A percentile compares a stretch with the other conserved stretches of the same genome.
Evolutionary conservation across 1,140 invertebrate species (phyloP).

Genomic region (fruit fly (Drosophila melanogaster)): DNA sequence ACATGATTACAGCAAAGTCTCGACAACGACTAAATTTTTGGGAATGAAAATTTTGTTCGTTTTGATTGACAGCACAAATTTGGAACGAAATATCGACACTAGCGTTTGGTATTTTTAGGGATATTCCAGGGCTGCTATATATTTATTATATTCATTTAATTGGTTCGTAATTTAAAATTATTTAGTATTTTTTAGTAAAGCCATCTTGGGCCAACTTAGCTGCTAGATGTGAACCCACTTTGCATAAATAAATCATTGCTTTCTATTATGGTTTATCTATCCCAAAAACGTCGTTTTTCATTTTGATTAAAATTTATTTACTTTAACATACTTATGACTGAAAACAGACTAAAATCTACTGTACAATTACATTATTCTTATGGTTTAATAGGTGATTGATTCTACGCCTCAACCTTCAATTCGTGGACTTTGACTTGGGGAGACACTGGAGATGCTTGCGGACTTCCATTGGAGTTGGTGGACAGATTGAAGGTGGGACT

Average conservation of each 20-base stretch:
- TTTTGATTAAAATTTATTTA: constrained; percentile 21
- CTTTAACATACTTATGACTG: constrained; percentile 42
- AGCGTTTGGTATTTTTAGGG: too few species aligned
- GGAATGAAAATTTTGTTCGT: background rate
- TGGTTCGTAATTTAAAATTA: too few species aligned
- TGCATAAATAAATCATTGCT: too few species aligned
- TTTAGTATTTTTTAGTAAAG: too few species aligned
- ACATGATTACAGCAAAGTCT: constrained; percentile 26
- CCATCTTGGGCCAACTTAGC: too few species aligned
- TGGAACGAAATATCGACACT: too few species aligned
- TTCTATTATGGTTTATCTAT: too few species aligned
- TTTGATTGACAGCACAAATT: background rate
- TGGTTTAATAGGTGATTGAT: background rate
- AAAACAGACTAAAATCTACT: constrained; percentile 27
- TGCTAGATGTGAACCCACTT: too few species aligned
- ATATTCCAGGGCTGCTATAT: background rate
- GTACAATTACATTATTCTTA: constrained; percentile 32
- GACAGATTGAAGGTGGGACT: constrained; percentile 78
- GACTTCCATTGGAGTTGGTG: constrained; percentile 59
- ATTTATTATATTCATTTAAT: too few species aligned
- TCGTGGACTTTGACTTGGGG: constrained; percentile 36
- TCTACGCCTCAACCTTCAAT: constrained; percentile 54
- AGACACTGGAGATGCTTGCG: constrained; percentile 47
- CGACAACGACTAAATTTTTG: background rate
- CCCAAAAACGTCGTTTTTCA: background rate